Evolutionary conservation across 2,888 invertebrate species (phyloP).

Genomic region (Pseudeuparius sepicola): DNA sequence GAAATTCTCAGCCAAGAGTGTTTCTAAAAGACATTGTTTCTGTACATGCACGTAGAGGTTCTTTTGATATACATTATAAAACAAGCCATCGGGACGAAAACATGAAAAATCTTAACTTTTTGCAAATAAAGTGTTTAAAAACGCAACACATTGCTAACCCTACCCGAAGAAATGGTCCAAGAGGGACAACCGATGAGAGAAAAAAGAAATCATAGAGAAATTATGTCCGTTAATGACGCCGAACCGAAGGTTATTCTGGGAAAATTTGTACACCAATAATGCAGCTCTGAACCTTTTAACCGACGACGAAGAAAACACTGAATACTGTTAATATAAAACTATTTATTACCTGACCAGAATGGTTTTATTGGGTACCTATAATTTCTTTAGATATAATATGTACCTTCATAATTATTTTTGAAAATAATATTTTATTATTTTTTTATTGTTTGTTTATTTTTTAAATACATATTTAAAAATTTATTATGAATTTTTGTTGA

Average conservation of each 20-base stretch:
- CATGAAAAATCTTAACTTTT: slow-evolving; percentile 1
- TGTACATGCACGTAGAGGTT: background rate
- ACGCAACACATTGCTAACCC: background rate
- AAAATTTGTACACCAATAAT: slow-evolving; percentile 2
- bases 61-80: slow-evolving; percentile 1
- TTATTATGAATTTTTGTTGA: background rate
- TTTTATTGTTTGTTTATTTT: background rate
- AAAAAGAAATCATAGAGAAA: slow-evolving; percentile 1
- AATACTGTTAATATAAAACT: too few species aligned
- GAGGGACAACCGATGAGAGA: background rate
- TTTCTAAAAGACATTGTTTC: slow-evolving; percentile 1
- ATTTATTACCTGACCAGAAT: too few species aligned
- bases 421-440: background rate
- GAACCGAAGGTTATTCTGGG: background rate
- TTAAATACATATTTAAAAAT: background rate
- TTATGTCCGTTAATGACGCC: slow-evolving; percentile 2
- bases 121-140: slow-evolving; percentile 3
- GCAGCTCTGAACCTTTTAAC: slow-evolving; percentile 1
- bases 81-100: background rate
- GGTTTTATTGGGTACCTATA: background rate
- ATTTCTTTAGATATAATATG: background rate
- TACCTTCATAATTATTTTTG: background rate
- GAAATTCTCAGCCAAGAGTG: background rate
- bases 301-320: background rate
- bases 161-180: background rate